These are phyloP conservation scores for Synanthedon tipuliformis DNA, from an alignment of 2,888 invertebrate genomes.

Conservation along the genomic window DNA sequence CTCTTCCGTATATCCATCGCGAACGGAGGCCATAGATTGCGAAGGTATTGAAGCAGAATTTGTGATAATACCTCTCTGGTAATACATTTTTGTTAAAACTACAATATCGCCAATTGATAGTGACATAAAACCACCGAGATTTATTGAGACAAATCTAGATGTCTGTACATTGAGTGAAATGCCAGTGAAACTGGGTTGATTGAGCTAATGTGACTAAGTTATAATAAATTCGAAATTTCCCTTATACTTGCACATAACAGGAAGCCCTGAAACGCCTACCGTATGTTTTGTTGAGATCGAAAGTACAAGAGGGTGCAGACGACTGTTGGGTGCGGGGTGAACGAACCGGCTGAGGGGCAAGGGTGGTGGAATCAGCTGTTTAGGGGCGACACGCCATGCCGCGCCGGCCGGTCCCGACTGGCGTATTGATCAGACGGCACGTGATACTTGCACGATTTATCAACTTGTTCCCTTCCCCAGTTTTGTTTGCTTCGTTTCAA, in stretches of 20 bases:
- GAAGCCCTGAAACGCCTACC: slow-evolving; percentile 14
- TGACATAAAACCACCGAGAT: slow-evolving; percentile 31
- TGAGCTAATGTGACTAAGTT: background rate
- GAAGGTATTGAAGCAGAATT: slow-evolving; percentile 15
- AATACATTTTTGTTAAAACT: slow-evolving; percentile 26
- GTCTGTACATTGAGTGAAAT: too few species aligned
- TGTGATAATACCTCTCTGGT: slow-evolving; percentile 32
- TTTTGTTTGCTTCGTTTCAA: slow-evolving; percentile 1
- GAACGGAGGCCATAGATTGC: slow-evolving; percentile 15
- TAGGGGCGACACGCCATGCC: slow-evolving; percentile 57
- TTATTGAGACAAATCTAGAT: slow-evolving; percentile 5
- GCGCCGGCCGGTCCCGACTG: slow-evolving; percentile 60
- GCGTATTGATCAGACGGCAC: slow-evolving; percentile 63
- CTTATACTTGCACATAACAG: slow-evolving; percentile 3
- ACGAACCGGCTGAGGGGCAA: slow-evolving; percentile 43
- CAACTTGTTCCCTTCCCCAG: slow-evolving; percentile 12
- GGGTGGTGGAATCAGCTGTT: slow-evolving; percentile 60
- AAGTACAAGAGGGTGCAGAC: slow-evolving; percentile 34
- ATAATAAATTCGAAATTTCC: slow-evolving; percentile 18
- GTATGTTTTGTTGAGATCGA: slow-evolving; percentile 29
- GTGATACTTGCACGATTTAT: slow-evolving; percentile 38
- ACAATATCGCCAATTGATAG: background rate
- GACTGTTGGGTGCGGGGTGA: slow-evolving; percentile 44
- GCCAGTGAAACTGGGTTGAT: too few species aligned
- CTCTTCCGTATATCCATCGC: slow-evolving; percentile 44